Percentiles rank a stretch among this genome's conserved stretches.
phyloP scores from a whole-genome alignment of 2,888 invertebrate species.

The Heteropelma amictum region DNA sequence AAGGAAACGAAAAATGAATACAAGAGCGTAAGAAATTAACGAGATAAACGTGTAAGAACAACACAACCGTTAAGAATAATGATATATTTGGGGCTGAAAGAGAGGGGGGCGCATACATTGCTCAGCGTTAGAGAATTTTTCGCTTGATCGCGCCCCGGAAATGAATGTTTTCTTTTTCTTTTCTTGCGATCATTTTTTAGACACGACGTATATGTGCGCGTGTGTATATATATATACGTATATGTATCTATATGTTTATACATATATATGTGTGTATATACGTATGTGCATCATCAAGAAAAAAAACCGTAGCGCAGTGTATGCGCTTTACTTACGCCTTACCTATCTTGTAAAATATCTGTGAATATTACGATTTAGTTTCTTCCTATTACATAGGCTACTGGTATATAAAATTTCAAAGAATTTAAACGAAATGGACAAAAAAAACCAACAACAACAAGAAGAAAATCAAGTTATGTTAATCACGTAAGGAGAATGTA shows the following conservation, averaged over 20 bases:
- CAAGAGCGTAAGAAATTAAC: constrained; percentile 55
- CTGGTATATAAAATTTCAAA: constrained; percentile 67
- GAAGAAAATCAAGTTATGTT: constrained; percentile 73
- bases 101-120: constrained; percentile 65
- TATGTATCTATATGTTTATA: no score
- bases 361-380: constrained; percentile 78
- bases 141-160: constrained; percentile 39
- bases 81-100: constrained; percentile 71
- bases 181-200: constrained; percentile 49
- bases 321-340: constrained; percentile 67
- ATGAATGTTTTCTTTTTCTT: constrained; percentile 45
- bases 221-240: no score
- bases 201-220: constrained; percentile 13
- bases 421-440: constrained; percentile 41
- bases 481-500: constrained; percentile 77
- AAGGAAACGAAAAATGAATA: constrained; percentile 44
- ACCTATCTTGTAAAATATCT: constrained; percentile 77
- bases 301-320: constrained; percentile 62
- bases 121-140: constrained; percentile 39
- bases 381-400: constrained; percentile 77
- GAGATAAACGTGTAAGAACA: constrained; percentile 51
- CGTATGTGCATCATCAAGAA: not conserved
- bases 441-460: constrained; percentile 59
- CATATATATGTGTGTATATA: no score
- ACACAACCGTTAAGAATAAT: constrained; percentile 63